Percentiles rank a stretch among this genome's conserved stretches.
phyloP scores from a whole-genome alignment of 2,113 vertebrate species.

The Bufo gargarizans region DNA sequence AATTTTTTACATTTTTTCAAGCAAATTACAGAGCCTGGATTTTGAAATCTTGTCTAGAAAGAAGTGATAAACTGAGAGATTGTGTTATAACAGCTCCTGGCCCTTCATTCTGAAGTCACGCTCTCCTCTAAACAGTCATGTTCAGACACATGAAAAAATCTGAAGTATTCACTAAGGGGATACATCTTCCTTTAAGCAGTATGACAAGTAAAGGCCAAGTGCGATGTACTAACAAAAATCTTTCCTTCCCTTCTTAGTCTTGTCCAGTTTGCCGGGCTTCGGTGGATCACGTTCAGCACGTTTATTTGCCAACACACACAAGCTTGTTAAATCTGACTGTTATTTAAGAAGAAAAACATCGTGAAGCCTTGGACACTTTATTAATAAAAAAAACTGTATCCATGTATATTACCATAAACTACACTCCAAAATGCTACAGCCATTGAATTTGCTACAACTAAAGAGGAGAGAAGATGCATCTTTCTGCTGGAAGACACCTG shows the following conservation, averaged over 20 bases:
- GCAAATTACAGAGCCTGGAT: too few species aligned
- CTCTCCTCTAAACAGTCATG: not conserved
- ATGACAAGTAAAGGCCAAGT: conserved; percentile 39
- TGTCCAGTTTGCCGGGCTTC: conserved; percentile 93
- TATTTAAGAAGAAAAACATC: conserved; percentile 66
- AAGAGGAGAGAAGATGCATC: conserved; percentile 27
- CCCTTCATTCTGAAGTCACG: not conserved
- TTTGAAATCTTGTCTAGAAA: too few species aligned
- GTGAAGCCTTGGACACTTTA: conserved; percentile 30
- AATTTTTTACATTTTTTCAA: too few species aligned
- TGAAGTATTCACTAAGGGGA: not conserved
- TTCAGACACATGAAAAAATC: not conserved
- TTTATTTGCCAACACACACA: conserved; percentile 95
- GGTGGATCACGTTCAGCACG: conserved; percentile 92
- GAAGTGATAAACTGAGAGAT: not conserved
- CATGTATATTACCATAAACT: conserved; percentile 63
- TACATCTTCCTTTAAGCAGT: not conserved
- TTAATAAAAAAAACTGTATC: conserved; percentile 25
- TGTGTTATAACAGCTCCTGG: not conserved
- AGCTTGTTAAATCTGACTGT: conserved; percentile 91
- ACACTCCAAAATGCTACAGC: conserved; percentile 65
- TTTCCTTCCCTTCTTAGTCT: conserved; percentile 70
- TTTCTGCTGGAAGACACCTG: not conserved
- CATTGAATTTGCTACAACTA: conserved; percentile 62
- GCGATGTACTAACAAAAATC: not conserved